Base-by-base conservation (phyloP, 2,113 vertebrate genomes). In the Psilopogon haemacephalus region DNA sequence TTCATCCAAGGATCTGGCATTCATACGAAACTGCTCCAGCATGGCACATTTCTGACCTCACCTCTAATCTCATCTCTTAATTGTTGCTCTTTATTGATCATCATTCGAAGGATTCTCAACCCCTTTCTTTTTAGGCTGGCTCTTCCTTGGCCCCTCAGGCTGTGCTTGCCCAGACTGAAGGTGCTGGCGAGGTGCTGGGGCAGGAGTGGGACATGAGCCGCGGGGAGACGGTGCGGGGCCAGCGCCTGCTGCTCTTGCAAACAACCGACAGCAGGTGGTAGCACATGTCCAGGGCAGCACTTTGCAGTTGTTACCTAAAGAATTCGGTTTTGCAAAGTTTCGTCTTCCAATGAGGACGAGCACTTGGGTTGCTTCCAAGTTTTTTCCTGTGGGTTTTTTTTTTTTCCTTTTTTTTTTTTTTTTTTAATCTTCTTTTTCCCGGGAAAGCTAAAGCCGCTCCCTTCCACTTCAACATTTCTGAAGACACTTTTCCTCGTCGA, bases 241-340 rank as follows among this genome's bases (percentile, higher is more conserved):
- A 23, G 73, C 5, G 56, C 9, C 23, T 33, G 65, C 79, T 80
- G 93, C 89, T 91, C 72, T 96, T 94, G 75, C 95, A 64, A 38
- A 64, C 11, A 37, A 23, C 3, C 79, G 91, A 73, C 96, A 88
- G 93, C 91, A 96, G 96, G 93, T 91, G 96, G 93, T 94, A 96
- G 96, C 93, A 96, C 89, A 69, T 15, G 84, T 83, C 96, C 94
- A 75, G 63, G 64, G 60, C 75, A 73, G 35, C 37, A 20, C 56
- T 54, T 83, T 40, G 20, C 19, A 2, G 48, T 12, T n/a, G 28
- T 11, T 33, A 15, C 65, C 27, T 8, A 1, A 50, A 88, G 20
- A 87, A 33, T 72, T 65, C 5, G 50, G 10, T 67, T 93, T 76
- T 79, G 50, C 55, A 48, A 63, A 56, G 9, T 24, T 84, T 76